Conservation (phyloP, 2,797 vertebrate genomes). For the Austrolebias charrua region DNA sequence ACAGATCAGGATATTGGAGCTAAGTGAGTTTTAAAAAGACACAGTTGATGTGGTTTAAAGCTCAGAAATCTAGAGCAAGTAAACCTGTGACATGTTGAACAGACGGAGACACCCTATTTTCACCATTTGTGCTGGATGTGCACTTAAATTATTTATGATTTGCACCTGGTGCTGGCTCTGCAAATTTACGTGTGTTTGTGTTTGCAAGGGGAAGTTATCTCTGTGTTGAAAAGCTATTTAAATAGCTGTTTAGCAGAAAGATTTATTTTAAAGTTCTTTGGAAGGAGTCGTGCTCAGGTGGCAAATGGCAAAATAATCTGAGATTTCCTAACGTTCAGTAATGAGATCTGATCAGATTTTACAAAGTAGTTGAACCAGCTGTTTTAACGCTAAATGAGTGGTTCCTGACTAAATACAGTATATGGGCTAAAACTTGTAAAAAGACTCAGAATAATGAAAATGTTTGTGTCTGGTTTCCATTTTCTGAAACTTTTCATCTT, state of each 20-base stretch:
- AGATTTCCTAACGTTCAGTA: not conserved
- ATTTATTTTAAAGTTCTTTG: conserved; percentile 22
- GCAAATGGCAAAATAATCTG: conserved; percentile 1
- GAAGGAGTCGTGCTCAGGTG: conserved; percentile 17
- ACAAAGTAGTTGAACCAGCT: not conserved
- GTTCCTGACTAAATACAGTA: no score
- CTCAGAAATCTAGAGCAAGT: conserved; percentile 39
- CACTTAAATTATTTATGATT: conserved; percentile 63
- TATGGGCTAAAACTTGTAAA: no score
- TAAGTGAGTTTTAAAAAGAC: conserved; percentile 8
- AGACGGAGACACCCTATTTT: conserved; percentile 36
- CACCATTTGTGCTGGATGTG: conserved; percentile 43
- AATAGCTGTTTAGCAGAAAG: conserved; percentile 28
- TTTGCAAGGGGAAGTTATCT: not conserved
- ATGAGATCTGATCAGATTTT: conserved; percentile 8
- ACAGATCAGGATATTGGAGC: conserved; percentile 11
- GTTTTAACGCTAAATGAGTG: not conserved
- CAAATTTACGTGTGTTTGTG: conserved; percentile 28
- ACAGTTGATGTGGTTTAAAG: conserved; percentile 38
- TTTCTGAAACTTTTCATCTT: conserved; percentile 4
- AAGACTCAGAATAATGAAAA: no score
- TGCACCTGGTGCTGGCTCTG: conserved; percentile 64
- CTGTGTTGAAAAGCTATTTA: conserved; percentile 19
- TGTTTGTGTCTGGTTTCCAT: not conserved
- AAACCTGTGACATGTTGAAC: conserved; percentile 41